phyloP scores from a whole-genome alignment of 2,888 invertebrate species.

The Mactromeris polynyma region DNA sequence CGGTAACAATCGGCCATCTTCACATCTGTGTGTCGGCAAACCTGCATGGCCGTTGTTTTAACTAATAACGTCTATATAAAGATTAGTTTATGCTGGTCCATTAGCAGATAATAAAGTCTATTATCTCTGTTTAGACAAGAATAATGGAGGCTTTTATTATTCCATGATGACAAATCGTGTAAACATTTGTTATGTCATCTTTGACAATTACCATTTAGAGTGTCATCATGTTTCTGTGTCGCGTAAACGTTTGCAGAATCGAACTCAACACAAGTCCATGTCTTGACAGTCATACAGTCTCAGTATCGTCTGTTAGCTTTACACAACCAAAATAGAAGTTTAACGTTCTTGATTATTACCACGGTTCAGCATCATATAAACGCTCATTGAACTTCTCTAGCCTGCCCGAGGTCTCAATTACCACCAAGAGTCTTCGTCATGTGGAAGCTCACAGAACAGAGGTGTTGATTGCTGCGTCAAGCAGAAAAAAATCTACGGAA shows the following conservation, averaged over 20 bases:
- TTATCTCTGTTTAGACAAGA: not conserved
- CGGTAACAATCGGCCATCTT: not conserved
- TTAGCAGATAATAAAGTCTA: slow-evolving; percentile 16
- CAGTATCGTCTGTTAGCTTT: too few species aligned
- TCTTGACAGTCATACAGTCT: too few species aligned
- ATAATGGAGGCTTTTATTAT: not conserved
- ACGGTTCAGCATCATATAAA: too few species aligned
- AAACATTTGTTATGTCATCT: slow-evolving; percentile 5
- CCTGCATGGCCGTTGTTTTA: not conserved
- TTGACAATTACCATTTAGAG: not conserved
- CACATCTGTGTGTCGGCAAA: not conserved
- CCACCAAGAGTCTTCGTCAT: too few species aligned
- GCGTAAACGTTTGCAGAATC: not conserved
- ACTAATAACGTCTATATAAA: slow-evolving; percentile 17
- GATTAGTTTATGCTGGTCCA: slow-evolving; percentile 32
- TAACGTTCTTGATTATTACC: too few species aligned
- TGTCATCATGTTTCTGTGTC: not conserved
- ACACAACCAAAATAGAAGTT: too few species aligned
- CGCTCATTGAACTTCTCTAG: too few species aligned
- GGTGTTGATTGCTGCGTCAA: too few species aligned
- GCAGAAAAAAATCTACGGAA: too few species aligned
- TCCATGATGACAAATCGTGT: not conserved
- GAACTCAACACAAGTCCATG: not conserved
- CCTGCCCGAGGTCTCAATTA: too few species aligned
- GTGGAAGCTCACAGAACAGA: too few species aligned